Evolutionary conservation across 2,113 vertebrate genomes (phyloP), one percentile per base, ranked within the genome.

Genomic region (Chloropsis cyanopogon): DNA sequence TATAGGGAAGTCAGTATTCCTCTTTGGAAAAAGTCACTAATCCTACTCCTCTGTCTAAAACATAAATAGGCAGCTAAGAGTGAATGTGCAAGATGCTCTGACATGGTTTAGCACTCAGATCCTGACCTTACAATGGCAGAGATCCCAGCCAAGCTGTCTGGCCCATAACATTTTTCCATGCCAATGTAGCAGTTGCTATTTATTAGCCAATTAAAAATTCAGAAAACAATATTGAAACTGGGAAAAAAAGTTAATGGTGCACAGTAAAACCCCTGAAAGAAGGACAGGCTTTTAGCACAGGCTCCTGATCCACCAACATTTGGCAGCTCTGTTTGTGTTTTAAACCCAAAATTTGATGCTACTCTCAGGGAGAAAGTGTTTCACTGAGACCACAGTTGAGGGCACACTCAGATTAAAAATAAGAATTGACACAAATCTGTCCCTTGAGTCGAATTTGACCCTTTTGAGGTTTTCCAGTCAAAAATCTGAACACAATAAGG

Each of bases 401-500:
- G 86, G 61, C 44, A 44, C 7, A 2, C 72, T 66, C 41, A 26
- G 29, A 60, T 49, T 82, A 28, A 79, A 93, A 87, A 52, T 14
- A 86, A 60, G 61, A 94, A 64, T 41, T 13, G 28, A 72, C 61
- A 87, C 10, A 41, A 76, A 78, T 42, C 56, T 28, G 35, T 75
- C 78, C 77, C 53, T 68, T 47, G 73, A 52, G 85, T 44, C 25
- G 19, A 60, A 68, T 71, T 54, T 31, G 70, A 82, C 57, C 82
- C 72, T 95, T 94, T 52, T 72, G 85, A 90, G 85, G 81, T 41
- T 90, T 82, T 31, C 65, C 79, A 72, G 92, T 72, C n/a, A 88
- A 69, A 86, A 83, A 86, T 24, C 44, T 57, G 75, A 72, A 31
- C 17, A 15, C 41, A 80, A 8, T 25, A 37, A 85, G 46, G 61